Percentiles rank a stretch among this genome's conserved stretches.
These are phyloP conservation scores for Tenthredo notha DNA, from an alignment of 2,888 invertebrate genomes.

Conservation along the genomic window DNA sequence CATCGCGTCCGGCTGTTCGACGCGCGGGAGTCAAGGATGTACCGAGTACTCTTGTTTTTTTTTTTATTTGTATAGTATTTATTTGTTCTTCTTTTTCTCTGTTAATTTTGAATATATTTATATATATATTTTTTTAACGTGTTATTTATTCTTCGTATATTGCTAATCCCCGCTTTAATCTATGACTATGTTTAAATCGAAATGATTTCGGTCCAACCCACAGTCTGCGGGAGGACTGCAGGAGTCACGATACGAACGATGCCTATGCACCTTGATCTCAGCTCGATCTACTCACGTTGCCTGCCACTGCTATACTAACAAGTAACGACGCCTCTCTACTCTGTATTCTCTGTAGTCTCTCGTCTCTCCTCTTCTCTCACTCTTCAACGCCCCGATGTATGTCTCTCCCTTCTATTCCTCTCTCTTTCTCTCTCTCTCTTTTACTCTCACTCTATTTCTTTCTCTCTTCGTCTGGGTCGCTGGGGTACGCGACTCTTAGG, in stretches of 20 bases:
- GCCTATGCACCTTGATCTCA: slow-evolving; percentile 28
- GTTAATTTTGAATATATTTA: background rate
- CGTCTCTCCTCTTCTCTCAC: slow-evolving; percentile 50
- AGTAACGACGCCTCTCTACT: slow-evolving; percentile 49
- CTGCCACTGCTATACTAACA: slow-evolving; percentile 45
- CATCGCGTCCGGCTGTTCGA: slow-evolving; percentile 61
- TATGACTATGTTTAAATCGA: background rate
- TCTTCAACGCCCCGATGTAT: slow-evolving; percentile 53
- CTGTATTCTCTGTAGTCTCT: slow-evolving; percentile 55
- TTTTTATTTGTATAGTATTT: background rate
- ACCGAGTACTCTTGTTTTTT: background rate
- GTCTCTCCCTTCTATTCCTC: slow-evolving; percentile 53
- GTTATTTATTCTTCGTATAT: background rate
- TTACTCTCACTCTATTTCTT: slow-evolving; percentile 51
- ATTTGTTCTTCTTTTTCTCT: background rate
- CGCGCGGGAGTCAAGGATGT: slow-evolving; percentile 47
- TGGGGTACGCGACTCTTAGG: slow-evolving; percentile 14
- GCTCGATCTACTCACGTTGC: slow-evolving; percentile 42
- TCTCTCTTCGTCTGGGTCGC: slow-evolving; percentile 1
- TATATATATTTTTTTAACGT: too few relatives aligned
- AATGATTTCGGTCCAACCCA: slow-evolving; percentile 18
- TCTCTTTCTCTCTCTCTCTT: slow-evolving; percentile 38
- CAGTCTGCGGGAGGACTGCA: slow-evolving; percentile 43
- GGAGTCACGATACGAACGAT: slow-evolving; percentile 40
- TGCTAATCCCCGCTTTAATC: background rate